Percentiles rank a stretch among this genome's conserved stretches.
These are phyloP conservation scores for Periparus ater DNA, from an alignment of 2,797 vertebrate genomes.

Conservation along the genomic window DNA sequence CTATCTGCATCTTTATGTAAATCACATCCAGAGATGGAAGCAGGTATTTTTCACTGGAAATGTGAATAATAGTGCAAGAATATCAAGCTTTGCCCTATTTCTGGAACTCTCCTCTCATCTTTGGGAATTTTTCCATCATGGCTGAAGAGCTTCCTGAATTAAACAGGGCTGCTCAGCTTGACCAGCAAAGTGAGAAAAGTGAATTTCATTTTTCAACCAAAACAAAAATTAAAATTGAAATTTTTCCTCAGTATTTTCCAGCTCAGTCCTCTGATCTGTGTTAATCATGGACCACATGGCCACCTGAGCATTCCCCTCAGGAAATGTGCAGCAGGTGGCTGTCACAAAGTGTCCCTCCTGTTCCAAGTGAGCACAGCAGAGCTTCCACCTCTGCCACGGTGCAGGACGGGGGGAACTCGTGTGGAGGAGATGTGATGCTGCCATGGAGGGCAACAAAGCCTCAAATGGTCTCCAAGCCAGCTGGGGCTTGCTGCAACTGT, in stretches of 20 bases:
- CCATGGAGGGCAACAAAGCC: background rate
- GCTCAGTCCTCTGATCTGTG: background rate
- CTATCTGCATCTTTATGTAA: background rate
- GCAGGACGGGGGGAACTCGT: fast-evolving
- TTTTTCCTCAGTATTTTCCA: background rate
- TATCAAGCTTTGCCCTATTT: background rate
- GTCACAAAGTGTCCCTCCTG: background rate
- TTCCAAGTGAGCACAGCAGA: background rate
- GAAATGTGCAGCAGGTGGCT: background rate
- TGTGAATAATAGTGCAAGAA: background rate
- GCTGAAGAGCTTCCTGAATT: background rate
- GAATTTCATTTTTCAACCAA: background rate
- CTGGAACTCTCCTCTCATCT: background rate
- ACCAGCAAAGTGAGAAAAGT: background rate
- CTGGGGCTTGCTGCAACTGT: background rate
- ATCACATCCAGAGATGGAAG: background rate
- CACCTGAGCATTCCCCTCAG: background rate
- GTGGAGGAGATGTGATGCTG: background rate
- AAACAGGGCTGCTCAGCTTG: background rate
- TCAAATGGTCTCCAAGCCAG: background rate
- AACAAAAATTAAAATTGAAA: background rate
- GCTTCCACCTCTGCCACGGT: background rate
- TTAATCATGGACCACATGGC: background rate
- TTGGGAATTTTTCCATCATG: background rate
- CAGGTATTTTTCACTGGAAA: slow-evolving; percentile 10